Percentiles rank a stretch among this genome's conserved stretches.
Conservation (phyloP, 2,888 invertebrate genomes). For the Mechanitis messenoides region DNA sequence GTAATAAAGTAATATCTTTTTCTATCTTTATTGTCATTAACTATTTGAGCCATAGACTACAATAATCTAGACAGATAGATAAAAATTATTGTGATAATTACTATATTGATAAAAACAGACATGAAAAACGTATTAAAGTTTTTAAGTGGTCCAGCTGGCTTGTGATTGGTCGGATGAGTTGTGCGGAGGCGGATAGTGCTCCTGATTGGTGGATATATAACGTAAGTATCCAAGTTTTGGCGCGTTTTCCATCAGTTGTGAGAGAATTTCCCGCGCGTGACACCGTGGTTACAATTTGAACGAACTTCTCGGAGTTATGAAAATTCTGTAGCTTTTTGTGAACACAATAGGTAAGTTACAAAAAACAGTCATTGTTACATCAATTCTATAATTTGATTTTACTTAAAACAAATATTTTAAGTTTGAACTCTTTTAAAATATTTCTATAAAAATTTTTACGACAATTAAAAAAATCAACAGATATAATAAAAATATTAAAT, state of each 20-base stretch:
- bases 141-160: conserved; percentile 60
- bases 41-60: conserved; percentile 1
- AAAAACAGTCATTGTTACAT: not conserved
- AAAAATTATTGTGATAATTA: conserved; percentile 19
- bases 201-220: conserved; percentile 49
- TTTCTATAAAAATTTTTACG: too few relatives aligned
- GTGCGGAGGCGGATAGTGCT: conserved; percentile 55
- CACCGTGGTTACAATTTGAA: conserved; percentile 30
- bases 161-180: conserved; percentile 49
- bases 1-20: too few relatives aligned
- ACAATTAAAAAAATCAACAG: too few relatives aligned
- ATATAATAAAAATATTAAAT: too few relatives aligned
- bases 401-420: too few relatives aligned
- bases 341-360: conserved; percentile 40
- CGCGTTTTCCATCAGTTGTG: conserved; percentile 67
- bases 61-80: conserved; percentile 1
- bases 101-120: conserved; percentile 42
- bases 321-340: conserved; percentile 34
- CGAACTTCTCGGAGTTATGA: conserved; percentile 49
- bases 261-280: conserved; percentile 54
- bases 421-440: too few relatives aligned
- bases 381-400: too few relatives aligned
- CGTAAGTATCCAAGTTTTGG: conserved; percentile 68
- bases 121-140: conserved; percentile 70
- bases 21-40: too few relatives aligned